A percentile compares a stretch with the other conserved stretches of the same genome.
Conservation (phyloP, 1,140 invertebrate species). For the Probaryconus sp. region DNA sequence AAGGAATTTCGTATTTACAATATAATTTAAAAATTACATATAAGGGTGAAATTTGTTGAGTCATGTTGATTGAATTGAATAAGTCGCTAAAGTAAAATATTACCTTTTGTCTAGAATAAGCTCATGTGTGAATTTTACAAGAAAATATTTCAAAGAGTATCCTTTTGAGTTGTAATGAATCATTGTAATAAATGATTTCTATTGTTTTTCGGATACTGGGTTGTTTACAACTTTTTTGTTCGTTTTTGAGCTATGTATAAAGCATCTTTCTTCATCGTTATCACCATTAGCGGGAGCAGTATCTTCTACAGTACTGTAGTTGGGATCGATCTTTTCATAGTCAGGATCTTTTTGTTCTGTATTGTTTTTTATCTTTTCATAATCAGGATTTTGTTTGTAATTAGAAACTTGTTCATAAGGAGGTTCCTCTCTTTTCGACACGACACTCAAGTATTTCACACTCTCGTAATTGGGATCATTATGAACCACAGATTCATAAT, state of each 20-base stretch:
- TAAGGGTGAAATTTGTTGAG: no score
- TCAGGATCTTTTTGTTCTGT: conserved; percentile 56
- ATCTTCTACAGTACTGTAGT: conserved; percentile 53
- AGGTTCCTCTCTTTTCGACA: conserved; percentile 71
- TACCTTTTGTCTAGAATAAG: no score
- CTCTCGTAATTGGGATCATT: conserved; percentile 79
- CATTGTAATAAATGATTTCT: no score
- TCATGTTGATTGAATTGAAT: no score
- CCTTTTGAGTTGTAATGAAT: no score
- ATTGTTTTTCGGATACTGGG: no score
- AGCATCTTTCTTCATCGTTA: conserved; percentile 73
- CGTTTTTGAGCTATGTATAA: conserved; percentile 70
- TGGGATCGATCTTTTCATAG: conserved; percentile 69
- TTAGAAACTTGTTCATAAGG: conserved; percentile 76
- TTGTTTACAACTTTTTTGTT: no score
- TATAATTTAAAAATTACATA: no score
- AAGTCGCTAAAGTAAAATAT: no score
- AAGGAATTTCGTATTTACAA: no score
- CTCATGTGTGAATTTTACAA: no score
- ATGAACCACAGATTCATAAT: conserved; percentile 83
- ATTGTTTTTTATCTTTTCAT: conserved; percentile 68
- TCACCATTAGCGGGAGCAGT: conserved; percentile 61
- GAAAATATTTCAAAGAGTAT: no score
- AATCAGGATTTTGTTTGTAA: conserved; percentile 63
- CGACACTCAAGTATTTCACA: conserved; percentile 74